These are phyloP conservation scores for Heteropelma amictum DNA, from an alignment of 2,888 invertebrate species.

Conservation along the genomic window DNA sequence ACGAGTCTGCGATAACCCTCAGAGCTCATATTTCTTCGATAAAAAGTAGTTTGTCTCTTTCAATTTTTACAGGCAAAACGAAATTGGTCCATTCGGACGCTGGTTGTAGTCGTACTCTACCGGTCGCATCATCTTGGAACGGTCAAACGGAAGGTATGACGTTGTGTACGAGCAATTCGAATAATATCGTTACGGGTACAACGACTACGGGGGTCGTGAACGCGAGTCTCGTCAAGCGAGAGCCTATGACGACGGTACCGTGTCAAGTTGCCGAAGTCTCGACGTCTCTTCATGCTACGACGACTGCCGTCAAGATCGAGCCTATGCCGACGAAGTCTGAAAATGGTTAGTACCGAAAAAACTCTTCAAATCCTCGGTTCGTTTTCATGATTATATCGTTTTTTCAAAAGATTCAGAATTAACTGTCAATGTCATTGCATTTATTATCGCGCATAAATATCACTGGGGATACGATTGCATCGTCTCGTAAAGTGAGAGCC, in stretches of 20 bases:
- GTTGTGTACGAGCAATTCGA: slow-evolving; percentile 57
- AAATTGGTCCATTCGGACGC: slow-evolving; percentile 78
- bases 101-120: slow-evolving; percentile 86
- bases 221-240: slow-evolving; percentile 83
- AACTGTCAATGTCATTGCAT: too few relatives aligned
- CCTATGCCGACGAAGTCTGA: slow-evolving; percentile 84
- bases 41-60: neutral
- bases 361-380: neutral
- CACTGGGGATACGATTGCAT: too few relatives aligned
- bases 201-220: slow-evolving; percentile 72
- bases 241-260: slow-evolving; percentile 80
- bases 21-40: neutral
- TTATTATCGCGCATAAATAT: too few relatives aligned
- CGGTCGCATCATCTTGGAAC: slow-evolving; percentile 82
- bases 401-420: too few relatives aligned
- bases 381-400: neutral
- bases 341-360: slow-evolving; percentile 73
- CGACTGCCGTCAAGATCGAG: slow-evolving; percentile 82
- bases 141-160: slow-evolving; percentile 66
- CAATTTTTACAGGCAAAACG: slow-evolving; percentile 68
- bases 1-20: neutral
- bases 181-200: slow-evolving; percentile 47
- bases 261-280: slow-evolving; percentile 82
- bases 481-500: too few relatives aligned
- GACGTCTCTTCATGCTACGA: slow-evolving; percentile 76